Conservation (phyloP, 2,797 vertebrate species). For the Acrocephalus scirpaceus region DNA sequence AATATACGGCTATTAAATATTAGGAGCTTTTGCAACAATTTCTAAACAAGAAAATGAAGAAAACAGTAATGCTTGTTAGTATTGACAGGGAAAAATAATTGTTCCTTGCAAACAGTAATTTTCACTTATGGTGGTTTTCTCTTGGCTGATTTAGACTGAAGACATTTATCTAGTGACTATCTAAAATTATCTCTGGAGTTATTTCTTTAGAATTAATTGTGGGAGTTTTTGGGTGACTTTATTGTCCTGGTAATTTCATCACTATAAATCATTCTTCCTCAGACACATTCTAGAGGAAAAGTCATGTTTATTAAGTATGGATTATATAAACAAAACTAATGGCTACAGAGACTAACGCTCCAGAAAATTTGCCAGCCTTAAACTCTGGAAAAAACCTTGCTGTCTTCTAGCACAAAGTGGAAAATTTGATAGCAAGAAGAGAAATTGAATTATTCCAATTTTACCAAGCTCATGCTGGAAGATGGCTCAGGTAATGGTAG, state of each 20-base stretch:
- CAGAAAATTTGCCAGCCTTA: background rate
- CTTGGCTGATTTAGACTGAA: background rate
- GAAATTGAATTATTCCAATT: background rate
- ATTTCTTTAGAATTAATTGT: background rate
- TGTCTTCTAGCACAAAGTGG: background rate
- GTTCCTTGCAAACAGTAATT: background rate
- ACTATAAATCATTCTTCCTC: background rate
- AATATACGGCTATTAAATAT: background rate
- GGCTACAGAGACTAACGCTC: no score
- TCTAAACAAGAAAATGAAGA: background rate
- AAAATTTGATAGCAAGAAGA: background rate
- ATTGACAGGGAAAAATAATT: background rate
- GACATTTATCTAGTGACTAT: background rate
- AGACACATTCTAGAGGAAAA: background rate
- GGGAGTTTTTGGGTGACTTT: fast-evolving
- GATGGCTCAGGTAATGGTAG: background rate
- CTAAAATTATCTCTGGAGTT: background rate
- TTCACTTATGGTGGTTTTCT: background rate
- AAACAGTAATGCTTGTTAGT: background rate
- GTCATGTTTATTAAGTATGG: background rate
- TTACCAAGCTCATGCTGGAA: background rate
- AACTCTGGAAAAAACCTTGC: background rate
- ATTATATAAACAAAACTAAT: background rate
- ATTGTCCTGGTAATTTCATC: background rate
- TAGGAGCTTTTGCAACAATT: background rate